phyloP scores from a whole-genome alignment of 2,113 vertebrate genomes.

The Nibea albiflora region DNA sequence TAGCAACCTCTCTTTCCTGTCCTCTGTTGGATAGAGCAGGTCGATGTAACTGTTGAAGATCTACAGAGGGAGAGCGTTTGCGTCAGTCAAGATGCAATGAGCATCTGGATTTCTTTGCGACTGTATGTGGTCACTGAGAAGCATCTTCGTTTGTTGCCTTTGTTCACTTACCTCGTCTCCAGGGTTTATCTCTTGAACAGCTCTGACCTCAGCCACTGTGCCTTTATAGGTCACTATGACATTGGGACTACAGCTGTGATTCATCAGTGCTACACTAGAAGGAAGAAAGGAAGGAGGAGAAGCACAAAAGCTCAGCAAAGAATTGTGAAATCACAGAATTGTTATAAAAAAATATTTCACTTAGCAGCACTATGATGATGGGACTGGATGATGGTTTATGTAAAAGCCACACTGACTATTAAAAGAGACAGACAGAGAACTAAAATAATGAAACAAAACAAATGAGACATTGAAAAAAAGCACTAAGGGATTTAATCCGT shows the following conservation, averaged over 20 bases:
- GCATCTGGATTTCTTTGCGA: not conserved
- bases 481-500: not conserved
- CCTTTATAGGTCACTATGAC: constrained; percentile 98
- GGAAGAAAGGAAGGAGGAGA: not conserved
- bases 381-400: not conserved
- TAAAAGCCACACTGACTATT: not conserved
- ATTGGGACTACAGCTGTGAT: constrained; percentile 98
- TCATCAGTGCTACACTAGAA: constrained; percentile 95
- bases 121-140: not conserved
- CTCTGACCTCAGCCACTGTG: constrained; percentile 93
- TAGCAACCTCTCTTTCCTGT: constrained; percentile 91
- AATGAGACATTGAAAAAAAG: not conserved
- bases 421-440: not conserved
- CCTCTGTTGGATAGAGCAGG: constrained; percentile 96
- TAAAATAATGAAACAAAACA: not conserved
- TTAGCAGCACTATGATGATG: not conserved
- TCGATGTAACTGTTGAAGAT: constrained; percentile 98
- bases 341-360: constrained; percentile 2
- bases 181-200: constrained; percentile 90
- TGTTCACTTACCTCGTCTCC: constrained; percentile 91
- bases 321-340: not conserved
- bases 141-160: not conserved
- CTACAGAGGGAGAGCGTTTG: constrained; percentile 70
- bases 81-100: not conserved
- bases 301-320: not conserved